Conservation (phyloP, 2,113 vertebrate genomes). For the Otocyon megalotis region DNA sequence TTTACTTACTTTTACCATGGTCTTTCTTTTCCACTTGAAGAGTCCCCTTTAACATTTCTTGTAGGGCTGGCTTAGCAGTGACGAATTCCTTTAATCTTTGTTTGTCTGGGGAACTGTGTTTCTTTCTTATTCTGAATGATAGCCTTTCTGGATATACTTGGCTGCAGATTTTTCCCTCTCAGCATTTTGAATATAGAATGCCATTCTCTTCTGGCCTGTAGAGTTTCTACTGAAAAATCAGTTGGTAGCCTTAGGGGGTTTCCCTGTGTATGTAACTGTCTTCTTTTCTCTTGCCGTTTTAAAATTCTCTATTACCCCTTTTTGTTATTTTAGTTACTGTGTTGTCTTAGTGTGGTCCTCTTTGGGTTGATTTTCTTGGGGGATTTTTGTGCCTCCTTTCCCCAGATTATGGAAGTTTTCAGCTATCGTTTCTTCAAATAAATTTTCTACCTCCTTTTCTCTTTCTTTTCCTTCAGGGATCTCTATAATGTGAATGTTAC, state of each 20-base stretch:
- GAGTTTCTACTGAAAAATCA: background rate
- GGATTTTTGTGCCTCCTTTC: background rate
- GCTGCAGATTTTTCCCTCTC: background rate
- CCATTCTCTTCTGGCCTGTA: background rate
- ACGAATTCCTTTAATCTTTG: background rate
- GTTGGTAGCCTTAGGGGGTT: background rate
- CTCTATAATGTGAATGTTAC: background rate
- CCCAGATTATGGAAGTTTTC: background rate
- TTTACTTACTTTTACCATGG: background rate
- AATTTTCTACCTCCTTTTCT: background rate
- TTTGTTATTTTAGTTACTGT: background rate
- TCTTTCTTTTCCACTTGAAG: background rate
- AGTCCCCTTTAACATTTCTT: background rate
- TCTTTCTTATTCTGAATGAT: background rate
- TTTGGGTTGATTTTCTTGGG: background rate
- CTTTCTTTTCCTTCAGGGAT: background rate
- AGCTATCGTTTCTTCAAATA: background rate
- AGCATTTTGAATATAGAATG: background rate
- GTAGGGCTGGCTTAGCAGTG: background rate
- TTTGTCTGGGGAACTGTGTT: background rate
- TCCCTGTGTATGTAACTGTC: background rate
- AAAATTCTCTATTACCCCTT: background rate
- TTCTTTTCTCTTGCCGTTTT: background rate
- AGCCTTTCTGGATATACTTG: background rate
- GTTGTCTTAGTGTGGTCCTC: background rate